Percentiles rank a stretch among this genome's conserved stretches.
Conservation (phyloP, 2,113 vertebrate species). For the Sclerurus mexicanus region DNA sequence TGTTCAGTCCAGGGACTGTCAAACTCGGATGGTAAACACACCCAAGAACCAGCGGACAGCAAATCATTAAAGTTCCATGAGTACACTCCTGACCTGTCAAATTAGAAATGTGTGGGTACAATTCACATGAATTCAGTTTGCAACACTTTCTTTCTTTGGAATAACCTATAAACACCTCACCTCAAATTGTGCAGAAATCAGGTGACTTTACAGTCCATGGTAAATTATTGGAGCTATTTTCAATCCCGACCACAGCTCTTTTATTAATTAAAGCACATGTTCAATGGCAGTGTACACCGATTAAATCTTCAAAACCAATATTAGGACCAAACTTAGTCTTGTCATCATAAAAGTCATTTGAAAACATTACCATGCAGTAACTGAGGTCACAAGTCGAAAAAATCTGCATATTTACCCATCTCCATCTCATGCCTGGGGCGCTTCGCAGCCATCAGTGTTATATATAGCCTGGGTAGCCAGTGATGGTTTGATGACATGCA, state of each 20-base stretch:
- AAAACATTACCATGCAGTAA: conserved; percentile 50
- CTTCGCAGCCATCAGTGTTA: conserved; percentile 10
- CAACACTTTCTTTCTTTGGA: conserved; percentile 45
- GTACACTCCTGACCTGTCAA: conserved; percentile 37
- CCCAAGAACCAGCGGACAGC: background rate
- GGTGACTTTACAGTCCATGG: background rate
- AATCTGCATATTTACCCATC: conserved; percentile 59
- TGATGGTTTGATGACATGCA: conserved; percentile 17
- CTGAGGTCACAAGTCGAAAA: conserved; percentile 51
- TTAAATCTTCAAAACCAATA: conserved; percentile 41
- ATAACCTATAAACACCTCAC: conserved; percentile 42
- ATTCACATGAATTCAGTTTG: conserved; percentile 42
- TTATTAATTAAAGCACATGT: conserved; percentile 38
- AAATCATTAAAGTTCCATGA: conserved; percentile 10
- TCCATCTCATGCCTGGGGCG: conserved; percentile 26
- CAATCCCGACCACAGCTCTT: background rate
- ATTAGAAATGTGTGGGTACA: conserved; percentile 43
- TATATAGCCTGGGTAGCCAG: background rate
- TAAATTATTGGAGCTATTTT: conserved; percentile 21
- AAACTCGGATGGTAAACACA: background rate
- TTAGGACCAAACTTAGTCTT: conserved; percentile 52
- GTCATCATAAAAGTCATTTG: conserved; percentile 64
- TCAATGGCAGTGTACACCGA: background rate
- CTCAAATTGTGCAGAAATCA: conserved; percentile 36
- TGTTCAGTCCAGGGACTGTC: background rate